These are phyloP conservation scores for Eunapius fragilis DNA, from an alignment of 37 sponge, comb jelly and placozoan genomes.

Conservation along the genomic window DNA sequence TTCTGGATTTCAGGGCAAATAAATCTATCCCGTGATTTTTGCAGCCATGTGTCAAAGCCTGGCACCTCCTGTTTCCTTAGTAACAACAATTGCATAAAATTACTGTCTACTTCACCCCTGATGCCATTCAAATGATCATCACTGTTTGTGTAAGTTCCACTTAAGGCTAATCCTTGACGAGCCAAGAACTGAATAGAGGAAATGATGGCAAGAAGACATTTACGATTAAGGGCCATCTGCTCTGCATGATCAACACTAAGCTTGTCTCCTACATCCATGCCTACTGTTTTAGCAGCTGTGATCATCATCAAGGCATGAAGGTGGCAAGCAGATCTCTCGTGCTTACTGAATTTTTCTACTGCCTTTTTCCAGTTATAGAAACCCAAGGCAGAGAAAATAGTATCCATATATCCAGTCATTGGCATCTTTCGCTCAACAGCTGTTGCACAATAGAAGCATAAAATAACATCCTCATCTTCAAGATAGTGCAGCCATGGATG, in stretches of 20 bases:
- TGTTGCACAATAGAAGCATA: slow-evolving; percentile 39
- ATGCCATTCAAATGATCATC: too few relatives aligned
- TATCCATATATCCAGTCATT: slow-evolving; percentile 9
- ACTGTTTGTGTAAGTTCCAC: background rate
- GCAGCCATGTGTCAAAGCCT: slow-evolving; percentile 16
- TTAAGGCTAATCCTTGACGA: background rate
- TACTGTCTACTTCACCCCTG: slow-evolving; percentile 20
- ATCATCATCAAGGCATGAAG: slow-evolving; percentile 29
- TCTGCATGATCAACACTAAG: slow-evolving; percentile 13
- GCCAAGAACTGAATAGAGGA: background rate
- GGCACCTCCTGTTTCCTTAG: slow-evolving; percentile 19
- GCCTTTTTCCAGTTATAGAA: slow-evolving; percentile 58
- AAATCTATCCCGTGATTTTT: slow-evolving; percentile 18
- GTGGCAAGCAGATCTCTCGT: slow-evolving; percentile 6
- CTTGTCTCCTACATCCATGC: slow-evolving; percentile 19
- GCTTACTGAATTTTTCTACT: slow-evolving; percentile 29
- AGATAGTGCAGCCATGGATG: slow-evolving; percentile 53
- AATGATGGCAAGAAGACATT: slow-evolving; percentile 15
- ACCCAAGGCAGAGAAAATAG: background rate
- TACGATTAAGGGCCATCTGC: slow-evolving; percentile 16
- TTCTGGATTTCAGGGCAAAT: too few relatives aligned
- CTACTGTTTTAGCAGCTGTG: slow-evolving; percentile 13
- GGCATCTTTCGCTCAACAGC: slow-evolving; percentile 2
- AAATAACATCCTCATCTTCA: slow-evolving; percentile 27
- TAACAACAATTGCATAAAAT: slow-evolving; percentile 42